Evolutionary conservation across 2,113 vertebrate species (phyloP).

Genomic region (Cheirogaleus medius): DNA sequence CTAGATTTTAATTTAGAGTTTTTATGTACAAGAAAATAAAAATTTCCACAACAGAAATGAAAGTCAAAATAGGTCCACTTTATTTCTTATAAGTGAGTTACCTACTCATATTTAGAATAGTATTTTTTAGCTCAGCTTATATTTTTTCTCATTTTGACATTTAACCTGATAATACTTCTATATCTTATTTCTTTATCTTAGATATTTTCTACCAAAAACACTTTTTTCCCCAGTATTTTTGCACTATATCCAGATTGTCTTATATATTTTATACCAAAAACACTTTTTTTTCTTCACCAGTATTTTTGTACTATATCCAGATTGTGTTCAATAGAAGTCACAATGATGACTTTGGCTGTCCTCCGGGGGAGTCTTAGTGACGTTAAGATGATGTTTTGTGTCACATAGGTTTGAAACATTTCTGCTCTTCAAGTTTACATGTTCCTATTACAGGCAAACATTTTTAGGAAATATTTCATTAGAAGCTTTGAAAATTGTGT

Average conservation of each 20-base stretch:
- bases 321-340: neutral
- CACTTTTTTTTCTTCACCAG: neutral
- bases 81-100: neutral
- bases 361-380: rapidly evolving
- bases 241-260: neutral
- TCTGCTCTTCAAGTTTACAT: neutral
- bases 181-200: neutral
- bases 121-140: neutral
- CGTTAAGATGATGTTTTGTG: neutral
- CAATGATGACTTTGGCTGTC: neutral
- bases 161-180: slow-evolving; percentile 6
- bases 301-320: neutral
- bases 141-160: slow-evolving; percentile 32
- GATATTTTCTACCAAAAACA: neutral
- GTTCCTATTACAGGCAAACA: neutral
- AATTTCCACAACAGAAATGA: neutral
- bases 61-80: neutral
- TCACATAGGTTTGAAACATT: slow-evolving; percentile 2
- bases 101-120: slow-evolving; percentile 24
- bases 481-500: neutral
- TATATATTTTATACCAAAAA: neutral
- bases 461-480: slow-evolving; percentile 7
- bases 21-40: neutral
- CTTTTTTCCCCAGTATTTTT: neutral
- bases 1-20: neutral